These are phyloP conservation scores for Drosophila longiperda DNA, from an alignment of 2,888 invertebrate species.

Conservation along the genomic window DNA sequence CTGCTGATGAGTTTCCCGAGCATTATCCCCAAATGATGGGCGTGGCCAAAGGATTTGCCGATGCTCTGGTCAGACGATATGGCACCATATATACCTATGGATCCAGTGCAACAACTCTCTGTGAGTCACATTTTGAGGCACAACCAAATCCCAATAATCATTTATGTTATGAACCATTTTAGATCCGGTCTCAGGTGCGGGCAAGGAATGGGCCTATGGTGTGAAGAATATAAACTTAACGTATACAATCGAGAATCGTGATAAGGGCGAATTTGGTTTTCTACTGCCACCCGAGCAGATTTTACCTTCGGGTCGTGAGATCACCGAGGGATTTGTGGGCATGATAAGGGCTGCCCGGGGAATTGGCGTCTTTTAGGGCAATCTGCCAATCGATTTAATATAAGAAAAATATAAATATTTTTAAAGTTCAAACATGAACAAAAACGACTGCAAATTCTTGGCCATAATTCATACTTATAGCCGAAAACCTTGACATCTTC, in stretches of 20 bases:
- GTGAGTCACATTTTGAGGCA: conserved; percentile 71
- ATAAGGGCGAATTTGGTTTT: conserved; percentile 89
- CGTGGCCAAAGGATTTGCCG: conserved; percentile 86
- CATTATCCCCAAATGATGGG: conserved; percentile 86
- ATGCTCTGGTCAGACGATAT: conserved; percentile 85
- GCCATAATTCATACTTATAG: conserved; percentile 39
- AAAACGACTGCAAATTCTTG: conserved; percentile 78
- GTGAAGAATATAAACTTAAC: conserved; percentile 86
- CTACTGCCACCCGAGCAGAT: conserved; percentile 89
- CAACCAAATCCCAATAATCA: background rate
- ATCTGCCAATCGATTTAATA: background rate
- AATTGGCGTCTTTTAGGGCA: conserved; percentile 68
- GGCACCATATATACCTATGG: conserved; percentile 86
- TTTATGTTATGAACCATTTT: background rate
- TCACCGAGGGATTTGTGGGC: conserved; percentile 86
- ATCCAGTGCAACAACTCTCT: conserved; percentile 87
- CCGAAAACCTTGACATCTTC: conserved; percentile 35
- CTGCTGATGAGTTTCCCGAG: conserved; percentile 83
- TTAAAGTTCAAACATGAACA: background rate
- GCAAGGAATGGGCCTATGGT: conserved; percentile 87
- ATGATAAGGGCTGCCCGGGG: conserved; percentile 86
- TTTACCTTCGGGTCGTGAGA: conserved; percentile 87
- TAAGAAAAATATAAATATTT: background rate
- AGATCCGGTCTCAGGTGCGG: conserved; percentile 85
- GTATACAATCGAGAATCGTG: conserved; percentile 88